Conservation (phyloP, 30 jellyfish, hydroid and myxozoan genomes). For the Turritopsis rubra region DNA sequence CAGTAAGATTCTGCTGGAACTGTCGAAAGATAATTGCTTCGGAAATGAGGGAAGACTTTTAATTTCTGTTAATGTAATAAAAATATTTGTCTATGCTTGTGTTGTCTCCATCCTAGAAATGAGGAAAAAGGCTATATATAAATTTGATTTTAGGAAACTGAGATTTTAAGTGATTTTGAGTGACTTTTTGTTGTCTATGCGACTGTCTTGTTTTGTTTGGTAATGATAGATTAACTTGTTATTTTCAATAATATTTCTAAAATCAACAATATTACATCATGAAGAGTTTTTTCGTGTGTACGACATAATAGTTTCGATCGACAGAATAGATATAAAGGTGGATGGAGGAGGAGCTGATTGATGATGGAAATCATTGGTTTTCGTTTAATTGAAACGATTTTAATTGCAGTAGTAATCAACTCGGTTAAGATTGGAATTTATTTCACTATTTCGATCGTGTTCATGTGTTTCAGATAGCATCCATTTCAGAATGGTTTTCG, state of each 20-base stretch:
- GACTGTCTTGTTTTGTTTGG: not conserved
- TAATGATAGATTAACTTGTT: not conserved
- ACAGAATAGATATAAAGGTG: not conserved
- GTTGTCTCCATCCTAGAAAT: not conserved
- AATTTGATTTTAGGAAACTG: not conserved
- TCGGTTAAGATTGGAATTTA: not conserved
- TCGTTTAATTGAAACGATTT: not conserved
- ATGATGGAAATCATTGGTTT: not conserved
- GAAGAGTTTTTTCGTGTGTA: not conserved
- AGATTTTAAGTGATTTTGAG: too few species aligned
- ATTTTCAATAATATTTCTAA: not conserved
- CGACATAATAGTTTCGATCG: not conserved
- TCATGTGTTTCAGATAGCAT: too few species aligned
- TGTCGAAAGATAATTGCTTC: not conserved
- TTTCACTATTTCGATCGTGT: too few species aligned
- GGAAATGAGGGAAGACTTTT: not conserved
- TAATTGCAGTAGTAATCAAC: not conserved
- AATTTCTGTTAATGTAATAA: not conserved
- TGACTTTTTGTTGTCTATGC: too few species aligned
- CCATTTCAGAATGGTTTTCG: too few species aligned
- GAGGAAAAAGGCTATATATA: too few species aligned
- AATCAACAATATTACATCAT: not conserved
- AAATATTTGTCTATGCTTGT: not conserved
- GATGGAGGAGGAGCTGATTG: not conserved
- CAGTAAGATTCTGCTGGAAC: too few species aligned